These are phyloP conservation scores for Phyllopteryx taeniolatus DNA, from an alignment of 2,113 vertebrate species.

Conservation along the genomic window DNA sequence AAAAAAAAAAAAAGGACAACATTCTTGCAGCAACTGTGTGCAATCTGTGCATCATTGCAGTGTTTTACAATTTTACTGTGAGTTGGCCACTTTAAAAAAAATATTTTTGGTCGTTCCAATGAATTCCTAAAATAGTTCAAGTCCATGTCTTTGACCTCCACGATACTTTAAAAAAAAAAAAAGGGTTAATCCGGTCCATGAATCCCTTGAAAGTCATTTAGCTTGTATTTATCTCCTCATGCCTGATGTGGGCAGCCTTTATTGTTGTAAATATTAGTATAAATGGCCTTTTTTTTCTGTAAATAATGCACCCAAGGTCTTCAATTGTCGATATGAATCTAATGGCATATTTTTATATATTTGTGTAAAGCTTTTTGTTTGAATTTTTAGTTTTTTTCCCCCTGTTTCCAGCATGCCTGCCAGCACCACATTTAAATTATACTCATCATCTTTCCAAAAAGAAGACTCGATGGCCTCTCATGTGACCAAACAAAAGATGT, in stretches of 20 bases:
- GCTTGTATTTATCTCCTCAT: slow-evolving; percentile 53
- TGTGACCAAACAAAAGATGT: background rate
- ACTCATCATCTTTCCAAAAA: slow-evolving; percentile 46
- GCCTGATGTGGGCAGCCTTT: slow-evolving; percentile 66
- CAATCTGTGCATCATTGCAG: background rate
- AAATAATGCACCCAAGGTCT: slow-evolving; percentile 76
- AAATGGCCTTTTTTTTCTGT: slow-evolving; percentile 77
- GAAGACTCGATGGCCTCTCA: slow-evolving; percentile 14
- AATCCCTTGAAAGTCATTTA: slow-evolving; percentile 16
- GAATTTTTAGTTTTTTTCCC: slow-evolving; percentile 15
- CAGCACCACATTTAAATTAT: slow-evolving; percentile 69
- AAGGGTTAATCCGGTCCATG: background rate
- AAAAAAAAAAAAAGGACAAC: background rate
- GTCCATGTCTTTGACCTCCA: background rate
- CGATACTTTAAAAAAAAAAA: background rate
- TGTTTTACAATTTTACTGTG: background rate
- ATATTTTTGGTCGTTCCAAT: background rate
- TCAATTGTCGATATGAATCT: slow-evolving; percentile 81
- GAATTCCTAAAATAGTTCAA: background rate
- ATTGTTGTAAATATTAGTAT: slow-evolving; percentile 78
- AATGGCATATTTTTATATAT: slow-evolving; percentile 88
- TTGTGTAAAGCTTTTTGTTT: slow-evolving; percentile 64
- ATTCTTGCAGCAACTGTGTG: slow-evolving; percentile 4
- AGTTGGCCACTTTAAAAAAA: background rate
- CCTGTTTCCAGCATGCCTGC: slow-evolving; percentile 49